Conservation (phyloP, 1,140 invertebrate species). For the Frieseomelitta varia region DNA sequence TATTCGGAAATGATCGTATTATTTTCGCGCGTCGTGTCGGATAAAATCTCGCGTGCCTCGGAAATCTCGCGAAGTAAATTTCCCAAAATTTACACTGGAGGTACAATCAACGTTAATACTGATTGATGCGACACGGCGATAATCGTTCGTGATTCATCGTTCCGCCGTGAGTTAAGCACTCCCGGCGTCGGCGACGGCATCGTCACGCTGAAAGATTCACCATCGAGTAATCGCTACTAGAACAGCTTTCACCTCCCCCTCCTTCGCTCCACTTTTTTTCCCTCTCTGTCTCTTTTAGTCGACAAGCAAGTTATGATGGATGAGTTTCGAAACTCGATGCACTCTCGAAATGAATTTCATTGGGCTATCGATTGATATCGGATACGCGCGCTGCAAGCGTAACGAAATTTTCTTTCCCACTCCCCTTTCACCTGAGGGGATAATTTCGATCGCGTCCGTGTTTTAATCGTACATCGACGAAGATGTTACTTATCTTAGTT, state of each 20-base stretch:
- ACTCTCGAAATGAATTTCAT: neutral
- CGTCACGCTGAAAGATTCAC: neutral
- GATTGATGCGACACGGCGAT: slow-evolving; percentile 32
- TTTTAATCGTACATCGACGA: neutral
- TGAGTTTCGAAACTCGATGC: neutral
- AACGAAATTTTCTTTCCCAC: neutral
- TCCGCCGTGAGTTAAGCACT: slow-evolving; percentile 12
- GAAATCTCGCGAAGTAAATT: neutral
- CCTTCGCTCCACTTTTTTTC: too few relatives aligned
- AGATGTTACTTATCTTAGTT: too few relatives aligned
- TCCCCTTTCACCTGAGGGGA: neutral
- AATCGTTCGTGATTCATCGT: slow-evolving; percentile 29
- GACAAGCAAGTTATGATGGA: neutral
- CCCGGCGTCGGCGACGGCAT: too few relatives aligned
- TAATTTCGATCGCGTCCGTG: too few relatives aligned
- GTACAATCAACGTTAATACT: slow-evolving; percentile 18
- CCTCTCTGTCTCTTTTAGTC: too few relatives aligned
- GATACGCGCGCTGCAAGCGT: neutral
- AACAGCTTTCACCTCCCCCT: neutral
- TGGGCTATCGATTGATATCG: neutral
- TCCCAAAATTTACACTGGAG: slow-evolving; percentile 8
- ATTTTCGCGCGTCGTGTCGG: neutral
- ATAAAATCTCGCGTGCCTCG: neutral
- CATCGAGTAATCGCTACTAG: neutral
- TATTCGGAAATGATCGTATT: slow-evolving; percentile 9